Conservation (phyloP, 2,888 invertebrate genomes). For the Cheilosia variabilis region DNA sequence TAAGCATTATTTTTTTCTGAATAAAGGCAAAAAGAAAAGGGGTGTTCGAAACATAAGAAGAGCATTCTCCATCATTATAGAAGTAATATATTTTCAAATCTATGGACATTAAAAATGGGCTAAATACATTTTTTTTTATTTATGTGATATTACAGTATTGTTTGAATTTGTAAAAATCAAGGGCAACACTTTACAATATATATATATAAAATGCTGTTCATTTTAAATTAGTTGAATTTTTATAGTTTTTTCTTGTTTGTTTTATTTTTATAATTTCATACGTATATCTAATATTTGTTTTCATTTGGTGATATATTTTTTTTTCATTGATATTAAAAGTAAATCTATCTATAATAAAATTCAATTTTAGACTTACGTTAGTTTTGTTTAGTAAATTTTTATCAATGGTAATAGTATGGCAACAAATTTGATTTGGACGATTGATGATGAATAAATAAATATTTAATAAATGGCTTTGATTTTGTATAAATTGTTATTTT, state of each 20-base stretch:
- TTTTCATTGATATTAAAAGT: conserved; percentile 43
- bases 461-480: background rate
- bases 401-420: conserved; percentile 30
- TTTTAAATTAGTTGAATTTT: conserved; percentile 46
- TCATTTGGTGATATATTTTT: conserved; percentile 70
- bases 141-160: conserved; percentile 67
- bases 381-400: conserved; percentile 31
- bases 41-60: background rate
- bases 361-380: conserved; percentile 24
- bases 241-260: conserved; percentile 8
- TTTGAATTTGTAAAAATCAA: conserved; percentile 38
- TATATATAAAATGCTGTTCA: conserved; percentile 38
- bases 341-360: conserved; percentile 13
- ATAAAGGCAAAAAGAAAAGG: background rate
- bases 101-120: background rate
- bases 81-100: too few species aligned
- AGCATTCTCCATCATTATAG: too few species aligned
- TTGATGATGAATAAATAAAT: background rate
- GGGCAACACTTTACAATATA: conserved; percentile 13
- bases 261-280: background rate
- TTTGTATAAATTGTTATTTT: conserved; percentile 16
- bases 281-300: background rate
- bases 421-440: conserved; percentile 7
- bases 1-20: background rate
- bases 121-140: conserved; percentile 37